Percentiles rank a stretch among this genome's conserved stretches.
Evolutionary conservation across 2,888 invertebrate species (phyloP).

Genomic region (Protodeltote pygarga): DNA sequence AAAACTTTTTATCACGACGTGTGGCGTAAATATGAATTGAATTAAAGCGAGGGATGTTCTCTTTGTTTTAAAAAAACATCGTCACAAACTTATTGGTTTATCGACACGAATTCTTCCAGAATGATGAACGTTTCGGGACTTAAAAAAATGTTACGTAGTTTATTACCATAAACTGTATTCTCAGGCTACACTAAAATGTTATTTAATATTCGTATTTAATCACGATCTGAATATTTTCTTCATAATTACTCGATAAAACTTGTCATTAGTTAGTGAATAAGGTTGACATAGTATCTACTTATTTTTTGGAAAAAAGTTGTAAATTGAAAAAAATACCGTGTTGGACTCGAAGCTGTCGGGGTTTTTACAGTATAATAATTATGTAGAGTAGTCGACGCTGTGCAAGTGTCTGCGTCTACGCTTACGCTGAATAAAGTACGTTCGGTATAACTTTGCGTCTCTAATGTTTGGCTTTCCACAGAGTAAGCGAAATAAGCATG

Average conservation of each 20-base stretch:
- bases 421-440: conserved; percentile 37
- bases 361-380: conserved; percentile 20
- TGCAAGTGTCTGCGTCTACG: conserved; percentile 13
- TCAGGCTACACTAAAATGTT: conserved; percentile 17
- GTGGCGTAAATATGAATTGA: too few relatives aligned
- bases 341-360: conserved; percentile 24
- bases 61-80: too few relatives aligned
- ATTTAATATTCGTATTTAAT: conserved; percentile 37
- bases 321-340: conserved; percentile 37
- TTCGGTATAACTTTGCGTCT: too few relatives aligned
- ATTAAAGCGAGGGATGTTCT: too few relatives aligned
- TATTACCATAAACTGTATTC: conserved; percentile 16
- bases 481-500: too few relatives aligned
- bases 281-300: conserved; percentile 25
- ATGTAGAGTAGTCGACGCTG: conserved; percentile 17
- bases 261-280: conserved; percentile 45
- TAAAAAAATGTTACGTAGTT: background rate
- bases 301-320: conserved; percentile 35
- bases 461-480: too few relatives aligned
- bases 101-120: too few relatives aligned
- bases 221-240: conserved; percentile 41
- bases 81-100: too few relatives aligned
- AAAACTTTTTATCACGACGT: too few relatives aligned
- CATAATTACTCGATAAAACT: conserved; percentile 40
- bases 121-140: too few relatives aligned